Conservation (phyloP, 2,888 invertebrate genomes). For the Drosophila gaucha region DNA sequence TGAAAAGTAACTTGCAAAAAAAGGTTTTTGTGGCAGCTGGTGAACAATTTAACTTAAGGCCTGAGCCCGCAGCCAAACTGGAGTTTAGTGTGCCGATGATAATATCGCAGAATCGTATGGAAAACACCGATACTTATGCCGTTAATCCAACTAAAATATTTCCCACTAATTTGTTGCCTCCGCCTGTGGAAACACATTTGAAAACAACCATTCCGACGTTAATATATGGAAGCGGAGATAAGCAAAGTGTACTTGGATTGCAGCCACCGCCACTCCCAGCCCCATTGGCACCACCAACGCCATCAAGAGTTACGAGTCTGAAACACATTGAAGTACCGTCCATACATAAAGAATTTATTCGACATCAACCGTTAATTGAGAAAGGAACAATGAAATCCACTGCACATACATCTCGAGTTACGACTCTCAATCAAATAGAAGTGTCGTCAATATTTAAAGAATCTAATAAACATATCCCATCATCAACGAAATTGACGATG, state of each 20-base stretch:
- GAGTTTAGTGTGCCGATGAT: not conserved
- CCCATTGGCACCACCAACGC: not conserved
- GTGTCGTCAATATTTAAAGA: not conserved
- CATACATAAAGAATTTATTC: not conserved
- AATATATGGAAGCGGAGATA: not conserved
- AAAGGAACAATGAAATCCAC: not conserved
- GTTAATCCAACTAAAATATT: not conserved
- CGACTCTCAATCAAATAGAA: not conserved
- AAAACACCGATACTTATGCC: too few species aligned
- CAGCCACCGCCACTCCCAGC: not conserved
- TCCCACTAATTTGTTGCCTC: not conserved
- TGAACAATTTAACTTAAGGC: conserved; percentile 38
- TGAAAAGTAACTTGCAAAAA: conserved; percentile 1
- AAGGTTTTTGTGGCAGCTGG: conserved; percentile 44
- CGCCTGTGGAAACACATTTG: not conserved
- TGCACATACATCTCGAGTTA: not conserved
- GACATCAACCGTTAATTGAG: not conserved
- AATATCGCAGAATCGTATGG: not conserved
- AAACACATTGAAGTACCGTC: not conserved
- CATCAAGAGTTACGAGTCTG: not conserved
- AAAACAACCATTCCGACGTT: not conserved
- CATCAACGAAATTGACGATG: not conserved
- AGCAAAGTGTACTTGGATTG: conserved; percentile 1
- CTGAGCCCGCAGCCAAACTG: not conserved
- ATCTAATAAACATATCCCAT: not conserved